Evolutionary conservation across 1,140 invertebrate genomes (phyloP).

Genomic region (Zaprionus tsacasi): DNA sequence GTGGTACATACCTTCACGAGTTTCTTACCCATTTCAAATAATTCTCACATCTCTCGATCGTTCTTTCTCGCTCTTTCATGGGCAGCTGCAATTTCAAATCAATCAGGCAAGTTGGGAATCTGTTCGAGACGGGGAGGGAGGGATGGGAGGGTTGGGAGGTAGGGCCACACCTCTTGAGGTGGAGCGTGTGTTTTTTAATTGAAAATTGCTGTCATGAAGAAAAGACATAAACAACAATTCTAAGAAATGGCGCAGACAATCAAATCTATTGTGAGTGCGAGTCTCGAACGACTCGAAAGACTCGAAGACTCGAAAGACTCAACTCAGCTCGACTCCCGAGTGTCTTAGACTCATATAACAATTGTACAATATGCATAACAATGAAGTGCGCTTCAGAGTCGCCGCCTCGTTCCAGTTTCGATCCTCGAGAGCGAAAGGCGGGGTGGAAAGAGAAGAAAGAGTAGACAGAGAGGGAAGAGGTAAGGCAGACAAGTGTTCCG

Average conservation of each 20-base stretch:
- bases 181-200: slow-evolving; percentile 60
- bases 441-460: neutral
- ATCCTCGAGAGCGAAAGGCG: slow-evolving; percentile 20
- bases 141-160: neutral
- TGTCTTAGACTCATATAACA: slow-evolving; percentile 65
- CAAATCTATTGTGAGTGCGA: slow-evolving; percentile 55
- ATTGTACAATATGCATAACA: slow-evolving; percentile 81
- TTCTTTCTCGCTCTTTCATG: neutral
- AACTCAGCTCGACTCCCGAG: neutral
- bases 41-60: slow-evolving; percentile 4
- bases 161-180: slow-evolving; percentile 50
- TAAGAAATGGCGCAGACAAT: slow-evolving; percentile 72
- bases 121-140: too few species aligned
- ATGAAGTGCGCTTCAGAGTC: slow-evolving; percentile 52
- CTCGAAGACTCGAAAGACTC: slow-evolving; percentile 2
- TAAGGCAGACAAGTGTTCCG: slow-evolving; percentile 69
- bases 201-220: slow-evolving; percentile 77
- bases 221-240: slow-evolving; percentile 71
- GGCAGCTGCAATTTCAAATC: slow-evolving; percentile 20
- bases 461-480: neutral
- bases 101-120: slow-evolving; percentile 20
- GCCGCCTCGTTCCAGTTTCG: slow-evolving; percentile 56
- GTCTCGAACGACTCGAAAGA: neutral
- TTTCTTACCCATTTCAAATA: neutral
- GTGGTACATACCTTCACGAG: neutral